Conservation (phyloP, 2,797 vertebrate species). For the Karalla daura region DNA sequence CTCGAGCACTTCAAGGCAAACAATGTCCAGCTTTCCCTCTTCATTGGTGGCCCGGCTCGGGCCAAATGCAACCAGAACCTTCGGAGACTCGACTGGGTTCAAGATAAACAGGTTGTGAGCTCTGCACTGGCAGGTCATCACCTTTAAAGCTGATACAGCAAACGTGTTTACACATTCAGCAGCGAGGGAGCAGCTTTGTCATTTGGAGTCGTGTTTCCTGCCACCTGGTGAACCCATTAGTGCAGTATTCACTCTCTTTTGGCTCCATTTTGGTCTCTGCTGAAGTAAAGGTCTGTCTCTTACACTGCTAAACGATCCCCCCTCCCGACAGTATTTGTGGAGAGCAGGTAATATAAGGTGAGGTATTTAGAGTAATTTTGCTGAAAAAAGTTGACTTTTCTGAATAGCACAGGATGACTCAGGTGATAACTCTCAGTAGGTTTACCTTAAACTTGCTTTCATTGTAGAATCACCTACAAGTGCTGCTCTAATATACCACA, state of each 20-base stretch:
- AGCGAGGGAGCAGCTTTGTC: not conserved
- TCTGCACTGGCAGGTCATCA: not conserved
- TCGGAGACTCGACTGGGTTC: not conserved
- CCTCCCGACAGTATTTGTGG: not conserved
- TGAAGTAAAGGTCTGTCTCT: not conserved
- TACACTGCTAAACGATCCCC: not conserved
- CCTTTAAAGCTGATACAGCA: not conserved
- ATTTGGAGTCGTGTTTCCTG: not conserved
- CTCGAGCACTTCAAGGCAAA: not conserved
- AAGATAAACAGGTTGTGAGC: not conserved
- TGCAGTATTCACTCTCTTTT: not conserved
- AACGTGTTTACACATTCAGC: not conserved
- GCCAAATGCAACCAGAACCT: not conserved
- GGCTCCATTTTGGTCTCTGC: not conserved
- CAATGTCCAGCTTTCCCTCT: not conserved
- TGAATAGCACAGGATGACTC: no score
- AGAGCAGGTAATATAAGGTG: not conserved
- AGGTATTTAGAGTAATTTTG: constrained; percentile 2
- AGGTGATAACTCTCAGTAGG: not conserved
- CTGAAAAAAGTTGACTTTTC: no score
- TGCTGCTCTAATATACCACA: no score
- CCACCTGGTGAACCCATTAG: not conserved
- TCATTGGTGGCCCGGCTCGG: no score
- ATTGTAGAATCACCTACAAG: no score
- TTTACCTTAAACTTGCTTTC: no score